These are phyloP conservation scores for Tillus elongatus DNA, from an alignment of 2,888 invertebrate genomes.

Conservation along the genomic window DNA sequence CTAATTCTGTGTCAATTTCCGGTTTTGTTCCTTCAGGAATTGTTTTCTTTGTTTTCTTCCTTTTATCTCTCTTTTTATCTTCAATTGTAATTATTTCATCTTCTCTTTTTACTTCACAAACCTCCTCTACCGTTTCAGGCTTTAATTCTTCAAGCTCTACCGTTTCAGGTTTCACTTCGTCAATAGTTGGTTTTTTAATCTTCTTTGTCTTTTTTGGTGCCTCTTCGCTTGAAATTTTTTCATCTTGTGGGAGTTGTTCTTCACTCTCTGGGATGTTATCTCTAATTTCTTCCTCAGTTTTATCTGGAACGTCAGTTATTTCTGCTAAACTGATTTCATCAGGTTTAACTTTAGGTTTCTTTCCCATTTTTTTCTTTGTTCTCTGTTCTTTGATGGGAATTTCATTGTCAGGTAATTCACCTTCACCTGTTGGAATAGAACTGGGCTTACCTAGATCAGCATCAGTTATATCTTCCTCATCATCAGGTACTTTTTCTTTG, in stretches of 20 bases:
- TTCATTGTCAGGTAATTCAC: slow-evolving; percentile 11
- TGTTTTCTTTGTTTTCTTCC: slow-evolving; percentile 16
- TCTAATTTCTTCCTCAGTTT: slow-evolving; percentile 16
- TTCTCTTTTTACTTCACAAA: slow-evolving; percentile 13
- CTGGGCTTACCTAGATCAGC: slow-evolving; percentile 15
- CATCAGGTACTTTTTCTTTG: slow-evolving; percentile 29
- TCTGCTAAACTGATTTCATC: slow-evolving; percentile 20
- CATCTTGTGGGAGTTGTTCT: slow-evolving; percentile 17
- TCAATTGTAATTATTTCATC: slow-evolving; percentile 16
- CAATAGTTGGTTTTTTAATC: slow-evolving; percentile 14
- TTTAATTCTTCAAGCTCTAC: slow-evolving; percentile 18
- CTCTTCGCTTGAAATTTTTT: slow-evolving; percentile 12
- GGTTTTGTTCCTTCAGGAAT: slow-evolving; percentile 15
- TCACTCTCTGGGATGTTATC: too few species aligned
- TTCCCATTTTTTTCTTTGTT: slow-evolving; percentile 28
- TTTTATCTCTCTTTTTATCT: slow-evolving; percentile 7
- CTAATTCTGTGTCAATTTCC: slow-evolving; percentile 13
- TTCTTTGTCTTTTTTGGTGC: slow-evolving; percentile 4
- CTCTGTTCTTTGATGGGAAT: slow-evolving; percentile 20
- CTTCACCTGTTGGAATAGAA: slow-evolving; percentile 12
- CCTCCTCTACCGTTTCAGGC: slow-evolving; percentile 26
- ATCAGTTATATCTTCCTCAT: slow-evolving; percentile 33
- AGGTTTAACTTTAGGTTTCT: slow-evolving; percentile 22
- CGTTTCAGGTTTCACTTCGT: slow-evolving; percentile 21
- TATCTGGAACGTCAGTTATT: slow-evolving; percentile 21